Evolutionary conservation across 2,113 vertebrate species (phyloP).

Genomic region (Empidonax alnorum): DNA sequence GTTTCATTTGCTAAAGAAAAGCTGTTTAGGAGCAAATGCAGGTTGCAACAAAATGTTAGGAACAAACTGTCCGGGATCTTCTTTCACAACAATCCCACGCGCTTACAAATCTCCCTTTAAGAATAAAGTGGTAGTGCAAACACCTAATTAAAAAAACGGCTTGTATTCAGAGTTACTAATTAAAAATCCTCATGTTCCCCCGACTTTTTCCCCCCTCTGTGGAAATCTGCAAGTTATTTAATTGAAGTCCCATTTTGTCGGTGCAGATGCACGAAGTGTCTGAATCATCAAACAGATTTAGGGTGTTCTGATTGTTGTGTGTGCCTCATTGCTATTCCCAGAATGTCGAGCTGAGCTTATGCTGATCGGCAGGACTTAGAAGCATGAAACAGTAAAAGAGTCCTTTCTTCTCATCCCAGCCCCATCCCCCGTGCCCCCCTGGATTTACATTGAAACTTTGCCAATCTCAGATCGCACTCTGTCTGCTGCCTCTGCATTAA

Average conservation of each 20-base stretch:
- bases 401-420: conserved; percentile 80
- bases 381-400: conserved; percentile 80
- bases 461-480: conserved; percentile 79
- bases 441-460: conserved; percentile 84
- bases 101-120: conserved; percentile 62
- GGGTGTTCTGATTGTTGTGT: conserved; percentile 79
- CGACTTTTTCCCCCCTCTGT: conserved; percentile 69
- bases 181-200: conserved; percentile 77
- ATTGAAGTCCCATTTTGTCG: conserved; percentile 76
- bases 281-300: conserved; percentile 80
- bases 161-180: conserved; percentile 77
- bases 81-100: conserved; percentile 52
- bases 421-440: conserved; percentile 75
- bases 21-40: conserved; percentile 37
- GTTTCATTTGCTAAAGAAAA: conserved; percentile 25
- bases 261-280: conserved; percentile 77
- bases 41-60: conserved; percentile 47
- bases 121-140: conserved; percentile 72
- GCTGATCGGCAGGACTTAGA: conserved; percentile 82
- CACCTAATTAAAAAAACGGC: conserved; percentile 74
- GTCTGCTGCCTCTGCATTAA: conserved; percentile 80
- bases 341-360: conserved; percentile 79
- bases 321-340: conserved; percentile 85
- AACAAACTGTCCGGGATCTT: conserved; percentile 49
- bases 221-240: conserved; percentile 78